Evolutionary conservation across 2,797 vertebrate species (phyloP).

Genomic region (Eulemur rubriventer): DNA sequence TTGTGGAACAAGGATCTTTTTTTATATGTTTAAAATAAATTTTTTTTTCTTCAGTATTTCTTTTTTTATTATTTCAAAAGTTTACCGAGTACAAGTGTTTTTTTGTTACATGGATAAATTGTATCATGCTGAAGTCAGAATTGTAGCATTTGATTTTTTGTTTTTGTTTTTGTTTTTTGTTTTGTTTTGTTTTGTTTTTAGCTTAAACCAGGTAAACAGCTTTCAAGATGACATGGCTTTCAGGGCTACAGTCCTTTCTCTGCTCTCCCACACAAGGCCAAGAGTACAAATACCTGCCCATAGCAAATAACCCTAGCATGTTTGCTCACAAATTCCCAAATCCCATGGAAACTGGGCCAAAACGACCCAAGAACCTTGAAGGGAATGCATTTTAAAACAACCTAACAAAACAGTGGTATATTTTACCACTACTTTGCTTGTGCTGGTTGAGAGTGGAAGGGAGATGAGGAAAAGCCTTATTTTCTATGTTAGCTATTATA

Average conservation of each 20-base stretch:
- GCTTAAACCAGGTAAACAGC: not conserved
- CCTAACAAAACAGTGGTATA: not conserved
- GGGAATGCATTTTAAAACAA: not conserved
- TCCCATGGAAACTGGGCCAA: not conserved
- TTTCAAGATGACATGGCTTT: not conserved
- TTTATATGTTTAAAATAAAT: not conserved
- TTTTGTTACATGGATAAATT: not conserved
- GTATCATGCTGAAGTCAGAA: not conserved
- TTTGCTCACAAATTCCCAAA: constrained; percentile 4
- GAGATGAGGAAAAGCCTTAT: not conserved
- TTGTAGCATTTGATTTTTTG: not conserved
- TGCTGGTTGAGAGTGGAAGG: not conserved
- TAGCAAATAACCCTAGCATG: not conserved
- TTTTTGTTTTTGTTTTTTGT: not conserved
- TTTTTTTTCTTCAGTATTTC: not conserved
- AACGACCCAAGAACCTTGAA: not conserved
- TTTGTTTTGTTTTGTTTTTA: not conserved
- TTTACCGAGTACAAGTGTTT: not conserved
- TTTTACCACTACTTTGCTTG: not conserved
- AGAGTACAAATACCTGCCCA: constrained; percentile 17
- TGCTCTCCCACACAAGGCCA: not conserved
- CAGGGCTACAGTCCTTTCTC: not conserved
- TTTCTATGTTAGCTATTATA: not conserved
- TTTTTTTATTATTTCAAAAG: not conserved
- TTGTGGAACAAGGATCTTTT: not conserved